Evolutionary conservation across 1,140 invertebrate genomes (phyloP).

Genomic region (Bombyx mori): DNA sequence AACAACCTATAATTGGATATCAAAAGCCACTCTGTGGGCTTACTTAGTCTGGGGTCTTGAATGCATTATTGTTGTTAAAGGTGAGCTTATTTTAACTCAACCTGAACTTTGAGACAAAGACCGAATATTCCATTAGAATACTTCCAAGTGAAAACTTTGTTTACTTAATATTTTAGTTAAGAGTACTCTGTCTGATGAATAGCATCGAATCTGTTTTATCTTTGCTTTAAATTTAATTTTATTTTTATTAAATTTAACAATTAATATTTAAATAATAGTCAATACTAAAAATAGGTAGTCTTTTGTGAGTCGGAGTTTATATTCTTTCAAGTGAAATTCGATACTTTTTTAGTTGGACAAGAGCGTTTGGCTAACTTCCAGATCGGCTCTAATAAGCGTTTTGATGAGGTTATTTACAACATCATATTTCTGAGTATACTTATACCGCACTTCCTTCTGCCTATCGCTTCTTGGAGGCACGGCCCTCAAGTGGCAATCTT

Average conservation of each 20-base stretch:
- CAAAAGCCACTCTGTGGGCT: conserved; percentile 73
- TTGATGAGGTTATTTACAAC: conserved; percentile 80
- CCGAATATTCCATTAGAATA: too few species aligned
- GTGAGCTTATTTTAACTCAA: conserved; percentile 17
- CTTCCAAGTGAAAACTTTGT: too few species aligned
- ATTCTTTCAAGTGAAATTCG: background rate
- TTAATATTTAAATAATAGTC: too few species aligned
- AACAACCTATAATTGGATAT: conserved; percentile 74
- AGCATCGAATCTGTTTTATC: too few species aligned
- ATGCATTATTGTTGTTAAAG: conserved; percentile 69
- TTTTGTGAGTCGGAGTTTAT: background rate
- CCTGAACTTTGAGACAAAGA: too few species aligned
- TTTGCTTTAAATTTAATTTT: too few species aligned
- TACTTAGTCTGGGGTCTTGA: conserved; percentile 71
- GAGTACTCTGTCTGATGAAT: too few species aligned
- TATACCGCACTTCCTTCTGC: conserved; percentile 78
- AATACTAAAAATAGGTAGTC: too few species aligned
- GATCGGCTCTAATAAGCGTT: conserved; percentile 74
- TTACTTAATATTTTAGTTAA: too few species aligned
- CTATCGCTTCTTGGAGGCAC: conserved; percentile 78
- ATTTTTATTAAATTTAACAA: too few species aligned
- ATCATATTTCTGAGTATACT: conserved; percentile 79
- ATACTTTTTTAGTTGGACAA: conserved; percentile 51
- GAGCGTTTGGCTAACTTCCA: conserved; percentile 71
- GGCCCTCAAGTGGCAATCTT: conserved; percentile 78